A percentile compares a stretch with the other conserved stretches of the same genome.
These are phyloP conservation scores for Zophobas morio DNA, from an alignment of 1,140 invertebrate species.

Conservation along the genomic window DNA sequence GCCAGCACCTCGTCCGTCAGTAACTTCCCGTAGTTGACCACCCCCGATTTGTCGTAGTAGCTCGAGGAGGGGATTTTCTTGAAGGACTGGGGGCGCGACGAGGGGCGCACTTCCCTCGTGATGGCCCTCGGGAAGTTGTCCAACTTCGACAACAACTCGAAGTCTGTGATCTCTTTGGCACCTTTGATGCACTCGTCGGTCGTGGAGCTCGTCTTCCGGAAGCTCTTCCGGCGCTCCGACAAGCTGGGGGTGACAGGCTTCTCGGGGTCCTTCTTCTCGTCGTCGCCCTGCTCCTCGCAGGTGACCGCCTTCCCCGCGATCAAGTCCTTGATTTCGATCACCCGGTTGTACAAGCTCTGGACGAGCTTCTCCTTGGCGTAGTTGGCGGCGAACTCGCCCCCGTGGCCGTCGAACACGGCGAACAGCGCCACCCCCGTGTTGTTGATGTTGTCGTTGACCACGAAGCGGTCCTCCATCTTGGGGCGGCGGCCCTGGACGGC, in stretches of 20 bases:
- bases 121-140: slow-evolving; percentile 75
- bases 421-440: slow-evolving; percentile 86
- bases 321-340: slow-evolving; percentile 80
- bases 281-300: slow-evolving; percentile 66
- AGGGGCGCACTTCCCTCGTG: slow-evolving; percentile 74
- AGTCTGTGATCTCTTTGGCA: slow-evolving; percentile 77
- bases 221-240: slow-evolving; percentile 75
- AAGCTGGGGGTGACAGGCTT: slow-evolving; percentile 61
- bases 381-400: slow-evolving; percentile 94
- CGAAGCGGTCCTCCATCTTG: slow-evolving; percentile 95
- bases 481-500: slow-evolving; percentile 90
- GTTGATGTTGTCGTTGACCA: slow-evolving; percentile 83
- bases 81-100: slow-evolving; percentile 55
- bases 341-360: slow-evolving; percentile 82
- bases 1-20: slow-evolving; percentile 88
- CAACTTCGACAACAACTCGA: slow-evolving; percentile 76
- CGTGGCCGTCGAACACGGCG: slow-evolving; percentile 96
- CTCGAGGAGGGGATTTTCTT: slow-evolving; percentile 61
- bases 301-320: slow-evolving; percentile 73
- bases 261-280: slow-evolving; percentile 66
- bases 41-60: slow-evolving; percentile 75
- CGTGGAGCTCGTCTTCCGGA: slow-evolving; percentile 76
- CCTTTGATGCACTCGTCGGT: slow-evolving; percentile 72
- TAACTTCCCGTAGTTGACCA: slow-evolving; percentile 85
- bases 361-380: slow-evolving; percentile 89